Base-by-base conservation (phyloP, 2,797 vertebrate genomes). In the Acrocephalus scirpaceus region DNA sequence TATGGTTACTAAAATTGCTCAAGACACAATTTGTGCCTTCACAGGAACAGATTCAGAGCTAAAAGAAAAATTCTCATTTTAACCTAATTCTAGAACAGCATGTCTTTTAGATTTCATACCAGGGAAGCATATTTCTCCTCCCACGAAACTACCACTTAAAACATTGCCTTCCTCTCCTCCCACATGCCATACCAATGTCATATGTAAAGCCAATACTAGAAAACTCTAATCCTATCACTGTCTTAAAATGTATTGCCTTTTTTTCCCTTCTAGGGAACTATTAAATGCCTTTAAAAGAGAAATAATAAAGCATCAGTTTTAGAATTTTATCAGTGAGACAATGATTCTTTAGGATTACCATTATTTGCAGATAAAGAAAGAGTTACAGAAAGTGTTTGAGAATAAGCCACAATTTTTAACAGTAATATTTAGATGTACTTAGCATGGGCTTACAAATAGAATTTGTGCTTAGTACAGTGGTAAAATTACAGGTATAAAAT, bases 121-220 rank as follows among this genome's bases (percentile, higher is more conserved):
- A 60, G 70, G 51, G 84, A 66, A 94, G 53, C 90, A 86, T 84
- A 96, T 84, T 97, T 95, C 48, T 93, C 82, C 91, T 96, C 95
- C 88, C 93, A 93, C 38, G 22, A 94, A 95, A 96, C 86, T 61
- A 67, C 56, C 40, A 2, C 76, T 86, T 86, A 74, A 96, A 97
- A 93, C 70, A 94, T 5, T 92, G 77, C 87, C 82, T 93, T 92
- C 90, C 84, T 87, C 82, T 73, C 94, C 94, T 96, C 90, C 87
- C 93, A 90, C 92, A 82, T 25, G 32, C 91, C 47, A 92, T 90
- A 91, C 87, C 71, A 95, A 53, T 92, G 61, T 91, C 79, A 96
- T 38, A 81, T 27, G 20, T 60, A 95, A 85, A 96, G n/a, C 84
- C 69, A 91, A 90, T 47, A 88, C 72, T 50, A 84, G 61, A 94